Evolutionary conservation across 2,888 invertebrate genomes (phyloP).

Genomic region (Pantelozetes paolii): DNA sequence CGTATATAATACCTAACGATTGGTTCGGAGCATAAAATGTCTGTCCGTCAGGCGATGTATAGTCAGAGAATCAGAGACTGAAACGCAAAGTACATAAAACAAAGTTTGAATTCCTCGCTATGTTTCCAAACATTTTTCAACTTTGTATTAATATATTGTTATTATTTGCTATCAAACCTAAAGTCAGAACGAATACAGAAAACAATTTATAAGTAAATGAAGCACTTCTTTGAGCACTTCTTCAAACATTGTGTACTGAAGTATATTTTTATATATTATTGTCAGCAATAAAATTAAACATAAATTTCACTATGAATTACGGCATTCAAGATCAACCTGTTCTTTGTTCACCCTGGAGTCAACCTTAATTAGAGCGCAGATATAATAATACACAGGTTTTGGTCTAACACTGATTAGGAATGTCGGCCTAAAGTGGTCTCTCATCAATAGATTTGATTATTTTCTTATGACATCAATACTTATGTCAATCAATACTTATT

Average conservation of each 20-base stretch:
- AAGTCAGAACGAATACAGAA: neutral
- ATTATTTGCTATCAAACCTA: constrained; percentile 13
- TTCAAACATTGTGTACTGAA: constrained; percentile 24
- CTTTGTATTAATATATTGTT: constrained; percentile 3
- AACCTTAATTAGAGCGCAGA: constrained; percentile 9
- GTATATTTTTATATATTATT: neutral
- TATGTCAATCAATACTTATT: too few species aligned
- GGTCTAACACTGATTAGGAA: neutral
- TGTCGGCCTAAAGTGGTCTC: too few species aligned
- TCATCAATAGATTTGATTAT: too few species aligned
- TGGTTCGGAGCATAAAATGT: constrained; percentile 18
- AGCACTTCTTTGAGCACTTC: neutral
- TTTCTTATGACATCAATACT: too few species aligned
- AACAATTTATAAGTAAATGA: constrained; percentile 34
- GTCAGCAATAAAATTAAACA: constrained; percentile 22
- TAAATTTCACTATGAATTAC: constrained; percentile 28
- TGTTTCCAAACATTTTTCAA: constrained; percentile 16
- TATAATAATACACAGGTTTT: neutral
- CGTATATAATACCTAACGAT: neutral
- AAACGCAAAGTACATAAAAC: constrained; percentile 25
- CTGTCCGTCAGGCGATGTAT: constrained; percentile 13
- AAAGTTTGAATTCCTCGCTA: neutral
- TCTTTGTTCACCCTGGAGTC: neutral
- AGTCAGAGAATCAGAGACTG: neutral
- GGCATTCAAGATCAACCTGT: constrained; percentile 26